Evolutionary conservation across 2,888 invertebrate species (phyloP), one percentile per base, ranked within the genome.

Genomic region (Penaeus monodon): DNA sequence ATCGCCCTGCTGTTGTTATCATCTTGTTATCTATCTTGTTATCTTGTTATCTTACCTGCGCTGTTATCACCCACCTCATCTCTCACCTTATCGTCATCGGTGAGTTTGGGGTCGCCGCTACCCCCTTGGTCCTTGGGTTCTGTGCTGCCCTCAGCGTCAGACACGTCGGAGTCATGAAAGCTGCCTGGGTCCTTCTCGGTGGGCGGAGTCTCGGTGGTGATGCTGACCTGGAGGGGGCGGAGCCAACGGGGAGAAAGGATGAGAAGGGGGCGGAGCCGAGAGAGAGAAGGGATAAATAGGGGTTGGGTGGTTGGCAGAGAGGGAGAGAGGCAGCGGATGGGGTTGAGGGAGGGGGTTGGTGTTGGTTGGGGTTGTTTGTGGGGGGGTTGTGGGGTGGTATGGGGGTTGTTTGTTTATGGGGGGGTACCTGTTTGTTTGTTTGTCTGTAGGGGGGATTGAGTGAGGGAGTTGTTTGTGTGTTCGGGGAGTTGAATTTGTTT

Each of bases 111-210:
- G 7, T 86, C 90, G 14, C 65, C 88, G 65, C 83, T 83, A 49
- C 81, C 80, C 12, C 66, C 29, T 29, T 82, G 86, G 73, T 89
- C 89, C 80, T 89, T 89, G 77, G 76, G 78, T 33, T 89, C 89
- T 33, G 73, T 66, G 81, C 81, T 81, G n/a, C 88, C 86, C 77
- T 90, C 90, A 20, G 84, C 82, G 87, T 90, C 89, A 10, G 89
- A 90, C 64, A 84, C 88, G 87, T 90, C 89, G 38, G 90, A 88
- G 82, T 89, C 88, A 86, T 89, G 89, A 87, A 85, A 89, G 44
- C 90, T 91, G 80, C 91, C 91, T 44, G 79, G 78, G 77, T 89
- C 90, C 76, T 87, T 88, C 73, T 89, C 90, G 27, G 84, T 83
- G 38, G 88, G 86, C 20, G 89, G 85, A 10, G 88, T 86, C 65